Evolutionary conservation across 1,140 invertebrate species (phyloP).

Genomic region (Alviniconcha marisindica): DNA sequence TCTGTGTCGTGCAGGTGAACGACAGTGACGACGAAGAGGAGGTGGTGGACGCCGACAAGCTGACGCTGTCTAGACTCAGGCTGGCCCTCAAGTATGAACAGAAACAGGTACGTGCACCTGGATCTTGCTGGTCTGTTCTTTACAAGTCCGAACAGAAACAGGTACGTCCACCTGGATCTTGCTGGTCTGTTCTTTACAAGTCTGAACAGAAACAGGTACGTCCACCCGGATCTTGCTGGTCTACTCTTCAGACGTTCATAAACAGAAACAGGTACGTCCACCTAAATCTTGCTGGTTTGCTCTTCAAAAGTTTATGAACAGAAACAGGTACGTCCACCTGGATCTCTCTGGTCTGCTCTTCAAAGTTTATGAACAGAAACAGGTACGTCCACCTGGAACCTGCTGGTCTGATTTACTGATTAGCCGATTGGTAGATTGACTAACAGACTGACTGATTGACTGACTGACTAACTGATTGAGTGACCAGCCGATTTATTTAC

Average conservation of each 20-base stretch:
- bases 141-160: slow-evolving; percentile 76
- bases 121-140: neutral
- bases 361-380: slow-evolving; percentile 76
- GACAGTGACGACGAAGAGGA: slow-evolving; percentile 49
- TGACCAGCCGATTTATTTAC: too few species aligned
- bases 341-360: neutral
- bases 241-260: slow-evolving; percentile 69
- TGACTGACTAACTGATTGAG: too few species aligned
- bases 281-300: too few species aligned
- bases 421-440: too few species aligned
- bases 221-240: neutral
- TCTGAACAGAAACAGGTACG: slow-evolving; percentile 75
- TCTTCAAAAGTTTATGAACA: too few species aligned
- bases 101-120: slow-evolving; percentile 67
- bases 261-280: slow-evolving; percentile 73
- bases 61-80: slow-evolving; percentile 72
- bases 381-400: slow-evolving; percentile 55
- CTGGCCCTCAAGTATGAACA: slow-evolving; percentile 76
- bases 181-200: slow-evolving; percentile 53
- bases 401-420: neutral
- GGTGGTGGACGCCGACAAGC: slow-evolving; percentile 50
- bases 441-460: too few species aligned
- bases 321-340: slow-evolving; percentile 67
- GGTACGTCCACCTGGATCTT: slow-evolving; percentile 49
- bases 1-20: slow-evolving; percentile 45